A percentile compares a stretch with the other conserved stretches of the same genome.
Evolutionary conservation across 2,797 vertebrate species (phyloP).

Genomic region (Aselliscus stoliczkanus): DNA sequence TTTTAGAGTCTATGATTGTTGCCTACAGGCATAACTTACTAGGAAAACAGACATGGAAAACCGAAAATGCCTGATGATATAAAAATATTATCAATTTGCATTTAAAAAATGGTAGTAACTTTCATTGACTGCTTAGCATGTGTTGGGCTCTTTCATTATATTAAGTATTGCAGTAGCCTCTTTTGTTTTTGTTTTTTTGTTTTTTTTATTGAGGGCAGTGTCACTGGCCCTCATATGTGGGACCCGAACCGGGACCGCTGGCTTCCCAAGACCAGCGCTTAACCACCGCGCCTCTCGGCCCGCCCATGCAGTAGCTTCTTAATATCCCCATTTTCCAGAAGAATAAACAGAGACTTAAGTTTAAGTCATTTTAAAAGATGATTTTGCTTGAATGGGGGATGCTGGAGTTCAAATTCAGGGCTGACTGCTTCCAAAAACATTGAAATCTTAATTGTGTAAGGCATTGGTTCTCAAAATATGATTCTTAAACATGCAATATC

Average conservation of each 20-base stretch:
- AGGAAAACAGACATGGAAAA: not conserved
- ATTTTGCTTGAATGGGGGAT: not conserved
- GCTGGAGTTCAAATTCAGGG: not conserved
- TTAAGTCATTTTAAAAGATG: not conserved
- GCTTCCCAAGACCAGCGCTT: too few relatives aligned
- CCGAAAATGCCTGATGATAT: not conserved
- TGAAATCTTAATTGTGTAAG: not conserved
- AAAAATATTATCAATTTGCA: not conserved
- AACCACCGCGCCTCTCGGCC: too few relatives aligned
- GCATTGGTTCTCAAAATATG: not conserved
- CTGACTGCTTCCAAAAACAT: not conserved
- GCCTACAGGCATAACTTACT: not conserved
- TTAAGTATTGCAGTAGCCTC: not conserved
- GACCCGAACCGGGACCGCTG: too few relatives aligned
- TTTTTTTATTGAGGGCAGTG: too few relatives aligned
- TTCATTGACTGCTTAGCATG: not conserved
- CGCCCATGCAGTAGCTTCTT: not conserved
- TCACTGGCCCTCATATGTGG: too few relatives aligned
- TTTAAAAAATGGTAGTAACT: not conserved
- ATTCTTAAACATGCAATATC: not conserved
- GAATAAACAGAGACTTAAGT: not conserved
- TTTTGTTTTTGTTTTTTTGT: too few relatives aligned
- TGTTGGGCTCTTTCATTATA: not conserved
- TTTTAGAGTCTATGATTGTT: not conserved
- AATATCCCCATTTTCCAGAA: not conserved